A percentile compares a stretch with the other conserved stretches of the same genome.
phyloP scores from a whole-genome alignment of 2,797 vertebrate species.

The Onychomys leucogaster region DNA sequence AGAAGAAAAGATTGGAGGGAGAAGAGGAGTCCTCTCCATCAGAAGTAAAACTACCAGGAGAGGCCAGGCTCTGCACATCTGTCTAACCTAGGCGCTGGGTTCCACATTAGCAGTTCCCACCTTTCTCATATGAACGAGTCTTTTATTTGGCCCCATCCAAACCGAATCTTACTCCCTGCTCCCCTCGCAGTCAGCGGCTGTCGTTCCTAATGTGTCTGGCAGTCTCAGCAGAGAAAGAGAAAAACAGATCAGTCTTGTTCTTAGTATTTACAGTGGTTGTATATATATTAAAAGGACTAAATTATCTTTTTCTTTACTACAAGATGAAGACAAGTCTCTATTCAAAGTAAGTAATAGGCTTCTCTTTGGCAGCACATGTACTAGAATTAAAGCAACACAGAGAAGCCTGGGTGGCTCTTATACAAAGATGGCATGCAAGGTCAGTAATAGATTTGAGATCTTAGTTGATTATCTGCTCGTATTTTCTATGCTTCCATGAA shows the following conservation, averaged over 20 bases:
- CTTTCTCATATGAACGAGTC: neutral
- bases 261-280: neutral
- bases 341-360: neutral
- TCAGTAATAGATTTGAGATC: neutral
- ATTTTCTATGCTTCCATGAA: constrained; percentile 30
- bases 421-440: neutral
- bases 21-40: neutral
- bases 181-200: neutral
- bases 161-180: neutral
- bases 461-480: neutral
- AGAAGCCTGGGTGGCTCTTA: neutral
- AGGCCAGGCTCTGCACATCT: neutral
- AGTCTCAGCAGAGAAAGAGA: neutral
- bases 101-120: neutral
- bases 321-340: neutral
- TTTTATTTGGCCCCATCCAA: neutral
- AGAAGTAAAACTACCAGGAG: neutral
- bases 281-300: neutral
- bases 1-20: neutral
- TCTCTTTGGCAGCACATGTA: neutral
- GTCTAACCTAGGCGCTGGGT: neutral
- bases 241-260: neutral
- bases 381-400: neutral
- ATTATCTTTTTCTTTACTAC: neutral
- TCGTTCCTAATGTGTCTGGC: neutral